Evolutionary conservation across 2,888 invertebrate genomes (phyloP).

Genomic region (Macropis europaea): DNA sequence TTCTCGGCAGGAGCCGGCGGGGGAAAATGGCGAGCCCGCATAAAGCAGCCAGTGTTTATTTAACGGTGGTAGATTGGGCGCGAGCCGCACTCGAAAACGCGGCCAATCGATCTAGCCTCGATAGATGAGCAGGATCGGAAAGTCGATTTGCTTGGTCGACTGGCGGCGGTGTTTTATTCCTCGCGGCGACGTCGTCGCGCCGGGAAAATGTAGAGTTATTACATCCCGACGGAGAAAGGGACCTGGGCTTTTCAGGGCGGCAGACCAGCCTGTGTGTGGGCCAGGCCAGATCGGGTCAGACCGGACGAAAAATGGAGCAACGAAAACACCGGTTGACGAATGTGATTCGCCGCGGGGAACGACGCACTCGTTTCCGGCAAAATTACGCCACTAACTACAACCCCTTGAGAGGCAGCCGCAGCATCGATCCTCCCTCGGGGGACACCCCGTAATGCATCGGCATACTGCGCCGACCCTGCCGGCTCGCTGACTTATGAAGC

Average conservation of each 20-base stretch:
- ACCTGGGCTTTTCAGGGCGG: conserved; percentile 39
- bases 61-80: not conserved
- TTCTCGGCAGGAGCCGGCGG: not conserved
- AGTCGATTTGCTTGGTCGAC: conserved; percentile 50
- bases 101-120: conserved; percentile 32
- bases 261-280: no score
- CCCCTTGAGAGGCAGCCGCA: conserved; percentile 33
- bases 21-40: conserved; percentile 2
- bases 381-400: conserved; percentile 60
- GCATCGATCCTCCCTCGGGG: conserved; percentile 38
- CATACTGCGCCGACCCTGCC: conserved; percentile 15
- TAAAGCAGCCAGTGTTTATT: conserved; percentile 34
- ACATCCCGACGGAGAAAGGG: conserved; percentile 51
- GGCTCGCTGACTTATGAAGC: conserved; percentile 23
- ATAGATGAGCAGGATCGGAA: conserved; percentile 36
- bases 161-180: conserved; percentile 60
- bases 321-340: conserved; percentile 59
- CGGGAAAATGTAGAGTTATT: conserved; percentile 67
- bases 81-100: not conserved
- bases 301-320: conserved; percentile 53
- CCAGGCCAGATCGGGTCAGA: not conserved
- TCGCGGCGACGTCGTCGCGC: conserved; percentile 50
- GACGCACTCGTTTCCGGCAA: conserved; percentile 51
- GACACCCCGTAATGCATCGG: conserved; percentile 12
- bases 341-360: conserved; percentile 55